Conservation (phyloP, 53 echinoderm and acorn worm species). For the Mesocentrotus franciscanus region DNA sequence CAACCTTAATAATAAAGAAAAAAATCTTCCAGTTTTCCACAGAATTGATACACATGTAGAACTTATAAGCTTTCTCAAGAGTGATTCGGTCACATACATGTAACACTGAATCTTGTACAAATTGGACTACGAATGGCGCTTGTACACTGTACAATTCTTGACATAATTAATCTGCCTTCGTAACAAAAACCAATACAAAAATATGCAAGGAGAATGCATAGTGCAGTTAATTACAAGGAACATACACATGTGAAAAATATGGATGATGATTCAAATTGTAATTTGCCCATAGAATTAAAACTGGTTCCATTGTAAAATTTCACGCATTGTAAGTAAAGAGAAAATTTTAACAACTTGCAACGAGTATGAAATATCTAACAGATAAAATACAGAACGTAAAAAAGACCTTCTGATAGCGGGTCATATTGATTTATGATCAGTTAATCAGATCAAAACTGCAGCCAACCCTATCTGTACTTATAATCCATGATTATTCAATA, state of each 20-base stretch:
- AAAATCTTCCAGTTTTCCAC: conserved; percentile 41
- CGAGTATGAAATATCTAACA: neutral
- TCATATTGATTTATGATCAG: neutral
- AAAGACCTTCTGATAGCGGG: neutral
- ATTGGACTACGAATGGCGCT: neutral
- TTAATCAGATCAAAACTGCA: neutral
- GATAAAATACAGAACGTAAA: neutral
- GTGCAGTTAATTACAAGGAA: conserved; percentile 41
- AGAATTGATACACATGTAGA: conserved; percentile 45
- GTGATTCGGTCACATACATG: conserved; percentile 23
- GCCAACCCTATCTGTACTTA: neutral
- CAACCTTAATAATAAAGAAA: conserved; percentile 44
- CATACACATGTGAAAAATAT: neutral
- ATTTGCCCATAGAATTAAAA: neutral
- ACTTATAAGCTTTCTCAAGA: neutral
- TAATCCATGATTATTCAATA: neutral
- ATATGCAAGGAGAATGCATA: conserved; percentile 41
- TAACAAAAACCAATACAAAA: conserved; percentile 21
- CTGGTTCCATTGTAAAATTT: neutral
- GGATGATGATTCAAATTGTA: neutral
- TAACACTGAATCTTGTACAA: conserved; percentile 48
- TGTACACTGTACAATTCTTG: neutral
- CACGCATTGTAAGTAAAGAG: neutral
- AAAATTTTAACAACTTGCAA: neutral
- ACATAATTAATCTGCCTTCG: conserved; percentile 26